Evolutionary conservation across 2,888 invertebrate genomes (phyloP).

Genomic region (Agrilus biguttatus): DNA sequence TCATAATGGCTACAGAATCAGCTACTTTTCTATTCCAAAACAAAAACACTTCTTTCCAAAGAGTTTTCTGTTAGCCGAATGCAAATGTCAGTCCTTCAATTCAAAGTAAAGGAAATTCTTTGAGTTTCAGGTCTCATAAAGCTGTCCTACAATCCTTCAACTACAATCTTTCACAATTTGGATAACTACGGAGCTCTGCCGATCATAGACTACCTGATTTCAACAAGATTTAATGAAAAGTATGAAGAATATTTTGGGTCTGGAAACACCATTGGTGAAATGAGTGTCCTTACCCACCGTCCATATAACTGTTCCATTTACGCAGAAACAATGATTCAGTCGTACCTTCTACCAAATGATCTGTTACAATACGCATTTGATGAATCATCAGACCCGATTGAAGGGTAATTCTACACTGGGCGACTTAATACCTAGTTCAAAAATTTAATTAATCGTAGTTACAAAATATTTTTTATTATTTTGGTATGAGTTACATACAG

Average conservation of each 20-base stretch:
- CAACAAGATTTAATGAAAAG: constrained; percentile 33
- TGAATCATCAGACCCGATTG: constrained; percentile 2
- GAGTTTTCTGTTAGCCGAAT: too few relatives aligned
- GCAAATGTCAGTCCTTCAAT: too few relatives aligned
- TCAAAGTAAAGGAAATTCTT: not conserved
- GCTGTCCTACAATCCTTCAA: constrained; percentile 15
- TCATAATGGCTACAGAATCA: too few relatives aligned
- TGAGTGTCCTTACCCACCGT: constrained; percentile 41
- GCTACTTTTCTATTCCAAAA: too few relatives aligned
- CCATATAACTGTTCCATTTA: constrained; percentile 40
- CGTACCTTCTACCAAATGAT: constrained; percentile 30
- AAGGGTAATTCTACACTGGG: constrained; percentile 7
- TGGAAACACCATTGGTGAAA: constrained; percentile 45
- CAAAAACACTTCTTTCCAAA: too few relatives aligned
- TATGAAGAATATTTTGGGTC: constrained; percentile 42
- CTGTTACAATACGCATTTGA: constrained; percentile 35
- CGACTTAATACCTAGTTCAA: too few relatives aligned
- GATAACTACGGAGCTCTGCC: constrained; percentile 36
- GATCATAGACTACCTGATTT: constrained; percentile 38
- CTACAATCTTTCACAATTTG: constrained; percentile 33
- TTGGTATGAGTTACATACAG: too few relatives aligned
- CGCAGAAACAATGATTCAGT: constrained; percentile 44
- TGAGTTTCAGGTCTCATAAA: constrained; percentile 7
- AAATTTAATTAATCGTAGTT: too few relatives aligned
- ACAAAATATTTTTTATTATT: too few relatives aligned